These are phyloP conservation scores for Oncorhynchus keta DNA, from an alignment of 2,113 vertebrate species.

Conservation along the genomic window DNA sequence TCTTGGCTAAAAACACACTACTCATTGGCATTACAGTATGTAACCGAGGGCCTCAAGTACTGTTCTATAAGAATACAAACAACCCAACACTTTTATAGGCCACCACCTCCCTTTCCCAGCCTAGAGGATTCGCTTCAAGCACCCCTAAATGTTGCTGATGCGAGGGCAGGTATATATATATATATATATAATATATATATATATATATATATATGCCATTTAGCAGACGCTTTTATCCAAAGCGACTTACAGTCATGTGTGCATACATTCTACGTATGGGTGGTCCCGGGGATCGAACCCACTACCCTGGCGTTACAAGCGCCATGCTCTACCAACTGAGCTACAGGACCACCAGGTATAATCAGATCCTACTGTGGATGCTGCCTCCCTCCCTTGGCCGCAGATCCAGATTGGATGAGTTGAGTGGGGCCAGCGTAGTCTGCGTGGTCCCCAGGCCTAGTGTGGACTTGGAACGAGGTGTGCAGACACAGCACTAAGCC, in stretches of 20 bases:
- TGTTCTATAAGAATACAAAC: no score
- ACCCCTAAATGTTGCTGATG: conserved; percentile 1
- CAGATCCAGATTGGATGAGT: conserved; percentile 27
- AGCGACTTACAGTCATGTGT: no score
- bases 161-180: neutral
- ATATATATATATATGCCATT: no score
- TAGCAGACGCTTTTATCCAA: no score
- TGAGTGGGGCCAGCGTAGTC: neutral
- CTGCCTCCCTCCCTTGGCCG: neutral
- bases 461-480: conserved; percentile 11
- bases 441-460: neutral
- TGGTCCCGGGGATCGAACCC: no score
- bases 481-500: conserved; percentile 37
- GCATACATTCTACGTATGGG: no score
- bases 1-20: neutral
- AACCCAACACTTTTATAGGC: neutral
- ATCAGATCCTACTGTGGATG: neutral
- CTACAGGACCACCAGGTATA: no score
- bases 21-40: neutral
- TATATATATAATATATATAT: neutral
- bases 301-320: no score
- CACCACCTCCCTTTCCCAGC: neutral
- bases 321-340: no score
- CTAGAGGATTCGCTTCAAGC: neutral
- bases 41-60: neutral